Conservation (phyloP, 2,888 invertebrate genomes). For the Ochropleura plecta region DNA sequence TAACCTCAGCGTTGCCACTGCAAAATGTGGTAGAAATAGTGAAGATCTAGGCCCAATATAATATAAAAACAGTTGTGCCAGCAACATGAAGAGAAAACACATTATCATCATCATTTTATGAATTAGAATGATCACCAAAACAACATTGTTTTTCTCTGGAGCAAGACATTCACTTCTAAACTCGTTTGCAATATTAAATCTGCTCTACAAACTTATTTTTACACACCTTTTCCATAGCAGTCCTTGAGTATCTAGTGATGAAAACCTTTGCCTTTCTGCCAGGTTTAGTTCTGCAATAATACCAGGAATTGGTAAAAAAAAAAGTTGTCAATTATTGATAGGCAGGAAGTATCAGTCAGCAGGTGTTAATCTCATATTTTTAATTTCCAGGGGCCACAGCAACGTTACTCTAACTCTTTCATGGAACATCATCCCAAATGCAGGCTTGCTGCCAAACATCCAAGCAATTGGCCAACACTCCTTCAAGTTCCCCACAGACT, state of each 20-base stretch:
- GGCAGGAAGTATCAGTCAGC: background rate
- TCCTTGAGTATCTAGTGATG: background rate
- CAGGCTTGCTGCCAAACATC: conserved; percentile 97
- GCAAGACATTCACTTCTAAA: background rate
- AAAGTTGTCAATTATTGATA: background rate
- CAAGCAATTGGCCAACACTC: conserved; percentile 95
- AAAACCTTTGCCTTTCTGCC: background rate
- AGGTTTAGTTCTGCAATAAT: background rate
- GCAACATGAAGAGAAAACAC: too few species aligned
- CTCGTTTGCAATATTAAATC: background rate
- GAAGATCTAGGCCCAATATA: too few species aligned
- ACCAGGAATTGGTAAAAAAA: background rate
- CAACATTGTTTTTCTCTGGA: too few species aligned
- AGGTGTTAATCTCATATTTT: conserved; percentile 49
- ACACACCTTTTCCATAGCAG: background rate
- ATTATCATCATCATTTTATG: too few species aligned
- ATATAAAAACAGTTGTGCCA: too few species aligned
- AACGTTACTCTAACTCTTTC: conserved; percentile 98
- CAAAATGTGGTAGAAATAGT: too few species aligned
- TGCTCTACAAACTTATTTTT: background rate
- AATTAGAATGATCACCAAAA: background rate
- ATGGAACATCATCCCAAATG: conserved; percentile 99
- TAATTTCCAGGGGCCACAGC: conserved; percentile 94
- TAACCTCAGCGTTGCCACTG: too few species aligned
- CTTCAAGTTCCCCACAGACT: conserved; percentile 97